A percentile compares a stretch with the other conserved stretches of the same genome.
phyloP scores from a whole-genome alignment of 2,113 vertebrate genomes.

The Morone saxatilis region DNA sequence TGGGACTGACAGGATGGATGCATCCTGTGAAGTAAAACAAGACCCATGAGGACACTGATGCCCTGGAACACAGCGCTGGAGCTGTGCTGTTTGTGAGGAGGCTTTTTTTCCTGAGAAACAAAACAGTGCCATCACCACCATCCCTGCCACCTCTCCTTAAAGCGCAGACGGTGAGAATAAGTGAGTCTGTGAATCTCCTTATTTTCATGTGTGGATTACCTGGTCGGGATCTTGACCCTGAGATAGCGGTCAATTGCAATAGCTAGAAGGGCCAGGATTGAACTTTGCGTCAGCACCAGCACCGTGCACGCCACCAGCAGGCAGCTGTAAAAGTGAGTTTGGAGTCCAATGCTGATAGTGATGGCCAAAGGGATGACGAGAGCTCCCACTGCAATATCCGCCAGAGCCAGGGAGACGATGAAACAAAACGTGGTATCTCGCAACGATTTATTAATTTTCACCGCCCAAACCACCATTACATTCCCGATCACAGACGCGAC shows the following conservation, averaged over 20 bases:
- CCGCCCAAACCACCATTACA: constrained; percentile 98
- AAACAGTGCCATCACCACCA: neutral
- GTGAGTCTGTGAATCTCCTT: too few species aligned
- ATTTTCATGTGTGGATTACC: constrained; percentile 80
- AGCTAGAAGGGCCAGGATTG: constrained; percentile 95
- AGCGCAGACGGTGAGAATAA: neutral
- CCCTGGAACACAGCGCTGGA: neutral
- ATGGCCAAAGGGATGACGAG: constrained; percentile 97
- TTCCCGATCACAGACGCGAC: constrained; percentile 94
- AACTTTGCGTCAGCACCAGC: constrained; percentile 98
- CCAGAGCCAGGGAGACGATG: constrained; percentile 95
- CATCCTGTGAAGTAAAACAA: constrained; percentile 33
- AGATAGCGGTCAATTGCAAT: constrained; percentile 97
- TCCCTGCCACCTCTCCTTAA: neutral
- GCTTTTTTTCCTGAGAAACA: neutral
- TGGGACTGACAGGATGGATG: constrained; percentile 27
- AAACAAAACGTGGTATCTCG: constrained; percentile 97
- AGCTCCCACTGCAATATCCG: constrained; percentile 96
- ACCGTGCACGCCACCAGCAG: constrained; percentile 95
- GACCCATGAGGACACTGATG: constrained; percentile 40
- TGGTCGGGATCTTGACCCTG: constrained; percentile 96
- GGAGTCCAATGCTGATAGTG: constrained; percentile 93
- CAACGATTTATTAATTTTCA: constrained; percentile 94
- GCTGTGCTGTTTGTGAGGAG: neutral
- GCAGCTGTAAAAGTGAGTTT: constrained; percentile 96